Conservation (phyloP, 2,797 vertebrate species). For the Tauraco hartlaubi region DNA sequence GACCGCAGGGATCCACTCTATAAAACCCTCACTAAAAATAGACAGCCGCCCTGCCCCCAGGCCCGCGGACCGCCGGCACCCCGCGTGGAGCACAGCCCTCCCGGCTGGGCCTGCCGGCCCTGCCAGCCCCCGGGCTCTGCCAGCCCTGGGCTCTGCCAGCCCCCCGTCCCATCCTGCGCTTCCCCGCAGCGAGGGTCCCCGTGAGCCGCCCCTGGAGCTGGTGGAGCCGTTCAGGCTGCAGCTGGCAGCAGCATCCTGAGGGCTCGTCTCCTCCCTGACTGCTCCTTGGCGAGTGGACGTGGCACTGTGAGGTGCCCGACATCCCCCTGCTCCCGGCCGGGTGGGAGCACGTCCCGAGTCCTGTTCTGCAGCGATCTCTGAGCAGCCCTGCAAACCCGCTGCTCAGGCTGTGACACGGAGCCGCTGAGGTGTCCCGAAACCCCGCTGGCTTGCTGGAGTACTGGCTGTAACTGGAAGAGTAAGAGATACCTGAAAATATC, state of each 20-base stretch:
- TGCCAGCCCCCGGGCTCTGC: not conserved
- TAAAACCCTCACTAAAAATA: conserved; percentile 87
- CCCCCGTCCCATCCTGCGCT: not conserved
- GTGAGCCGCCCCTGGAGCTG: conserved; percentile 7
- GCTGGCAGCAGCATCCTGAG: not conserved
- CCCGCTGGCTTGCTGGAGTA: not conserved
- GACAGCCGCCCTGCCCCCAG: conserved; percentile 76
- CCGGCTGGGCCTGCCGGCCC: not conserved
- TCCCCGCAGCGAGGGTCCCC: not conserved
- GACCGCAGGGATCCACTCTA: conserved; percentile 88
- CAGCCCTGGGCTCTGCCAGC: not conserved
- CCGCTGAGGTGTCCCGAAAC: not conserved
- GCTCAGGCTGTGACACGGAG: not conserved
- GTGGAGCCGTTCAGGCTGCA: conserved; percentile 10
- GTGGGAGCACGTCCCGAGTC: rapidly evolving
- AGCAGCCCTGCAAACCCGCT: not conserved
- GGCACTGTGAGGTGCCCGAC: not conserved
- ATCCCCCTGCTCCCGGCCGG: not conserved
- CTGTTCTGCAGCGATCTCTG: not conserved
- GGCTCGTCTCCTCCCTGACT: not conserved
- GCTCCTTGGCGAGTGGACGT: not conserved
- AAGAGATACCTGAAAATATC: not conserved
- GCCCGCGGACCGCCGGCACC: conserved; percentile 75
- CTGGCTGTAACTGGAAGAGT: not conserved
- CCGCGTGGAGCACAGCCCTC: conserved; percentile 35